Evolutionary conservation across 2,888 invertebrate species (phyloP).

Genomic region (Diaprepes abbreviatus): DNA sequence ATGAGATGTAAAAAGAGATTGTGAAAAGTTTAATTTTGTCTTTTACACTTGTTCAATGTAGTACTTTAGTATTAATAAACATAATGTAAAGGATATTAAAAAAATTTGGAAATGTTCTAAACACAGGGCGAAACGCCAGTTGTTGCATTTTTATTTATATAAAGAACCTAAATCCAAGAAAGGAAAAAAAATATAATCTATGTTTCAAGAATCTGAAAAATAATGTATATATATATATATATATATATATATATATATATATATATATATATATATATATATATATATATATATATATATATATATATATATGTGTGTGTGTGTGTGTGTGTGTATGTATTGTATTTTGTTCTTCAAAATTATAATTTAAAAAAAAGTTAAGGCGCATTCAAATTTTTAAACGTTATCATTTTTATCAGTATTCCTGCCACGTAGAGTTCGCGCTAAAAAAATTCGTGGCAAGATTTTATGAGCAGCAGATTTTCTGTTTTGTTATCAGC

Average conservation of each 20-base stretch:
- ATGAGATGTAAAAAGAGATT: too few species aligned
- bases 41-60: too few species aligned
- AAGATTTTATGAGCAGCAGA: slow-evolving; percentile 14
- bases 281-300: not conserved
- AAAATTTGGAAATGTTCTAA: too few species aligned
- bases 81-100: too few species aligned
- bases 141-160: too few species aligned
- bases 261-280: not conserved
- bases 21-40: too few species aligned
- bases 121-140: too few species aligned
- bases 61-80: too few species aligned
- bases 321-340: not conserved
- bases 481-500: slow-evolving; percentile 33
- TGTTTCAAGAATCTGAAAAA: too few species aligned
- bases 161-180: too few species aligned
- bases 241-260: not conserved
- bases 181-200: too few species aligned
- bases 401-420: slow-evolving; percentile 6
- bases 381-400: not conserved
- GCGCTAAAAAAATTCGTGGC: slow-evolving; percentile 11
- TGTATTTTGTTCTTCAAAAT: not conserved
- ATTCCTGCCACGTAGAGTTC: not conserved
- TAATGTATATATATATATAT: not conserved
- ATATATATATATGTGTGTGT: not conserved
- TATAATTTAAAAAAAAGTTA: not conserved